phyloP scores from a whole-genome alignment of 2,888 invertebrate genomes.

The Saturnia japonica region DNA sequence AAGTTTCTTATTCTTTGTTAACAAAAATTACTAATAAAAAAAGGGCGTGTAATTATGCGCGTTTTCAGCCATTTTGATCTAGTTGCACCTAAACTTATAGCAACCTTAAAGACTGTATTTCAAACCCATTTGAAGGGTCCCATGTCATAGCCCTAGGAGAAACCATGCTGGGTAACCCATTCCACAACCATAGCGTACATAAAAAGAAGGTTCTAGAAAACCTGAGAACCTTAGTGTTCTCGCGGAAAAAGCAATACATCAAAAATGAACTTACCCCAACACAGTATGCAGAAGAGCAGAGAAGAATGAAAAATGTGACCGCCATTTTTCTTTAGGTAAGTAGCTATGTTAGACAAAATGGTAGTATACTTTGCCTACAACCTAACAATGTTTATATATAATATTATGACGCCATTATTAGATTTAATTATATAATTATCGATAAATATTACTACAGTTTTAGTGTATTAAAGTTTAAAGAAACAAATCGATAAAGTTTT shows the following conservation, averaged over 20 bases:
- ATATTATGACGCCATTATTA: neutral
- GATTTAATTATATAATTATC: neutral
- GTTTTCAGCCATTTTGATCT: too few relatives aligned
- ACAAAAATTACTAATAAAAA: too few relatives aligned
- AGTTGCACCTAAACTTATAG: too few relatives aligned
- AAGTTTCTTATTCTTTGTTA: too few relatives aligned
- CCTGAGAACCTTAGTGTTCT: too few relatives aligned
- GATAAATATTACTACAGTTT: neutral
- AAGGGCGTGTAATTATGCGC: too few relatives aligned
- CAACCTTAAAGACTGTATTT: too few relatives aligned
- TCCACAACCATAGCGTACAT: too few relatives aligned
- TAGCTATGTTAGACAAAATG: neutral
- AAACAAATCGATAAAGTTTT: neutral
- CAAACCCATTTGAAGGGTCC: too few relatives aligned
- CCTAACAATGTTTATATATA: neutral
- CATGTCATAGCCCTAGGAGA: too few relatives aligned
- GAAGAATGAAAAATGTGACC: neutral
- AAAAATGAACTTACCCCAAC: neutral
- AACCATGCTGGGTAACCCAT: too few relatives aligned
- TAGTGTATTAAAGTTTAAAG: neutral
- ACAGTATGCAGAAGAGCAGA: neutral
- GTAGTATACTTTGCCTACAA: neutral
- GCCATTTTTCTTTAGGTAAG: neutral
- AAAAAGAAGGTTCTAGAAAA: too few relatives aligned
- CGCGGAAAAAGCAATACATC: neutral